phyloP scores from a whole-genome alignment of 2,113 vertebrate species.

The Saiga tatarica region DNA sequence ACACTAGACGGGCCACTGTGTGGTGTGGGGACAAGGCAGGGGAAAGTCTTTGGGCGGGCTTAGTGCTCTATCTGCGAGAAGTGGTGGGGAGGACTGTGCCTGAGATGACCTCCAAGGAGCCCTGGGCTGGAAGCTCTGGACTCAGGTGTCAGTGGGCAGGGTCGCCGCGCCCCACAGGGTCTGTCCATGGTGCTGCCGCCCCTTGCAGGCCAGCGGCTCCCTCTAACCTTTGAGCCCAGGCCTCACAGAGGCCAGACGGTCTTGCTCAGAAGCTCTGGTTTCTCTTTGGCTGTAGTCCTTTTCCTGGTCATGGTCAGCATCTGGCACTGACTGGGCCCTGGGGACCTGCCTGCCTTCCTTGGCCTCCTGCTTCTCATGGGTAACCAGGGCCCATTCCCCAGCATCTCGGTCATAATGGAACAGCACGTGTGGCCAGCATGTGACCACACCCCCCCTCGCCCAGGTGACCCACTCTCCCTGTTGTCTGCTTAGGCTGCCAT shows the following conservation, averaged over 20 bases:
- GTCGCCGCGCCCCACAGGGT: accelerated
- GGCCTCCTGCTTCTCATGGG: neutral
- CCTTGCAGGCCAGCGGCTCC: neutral
- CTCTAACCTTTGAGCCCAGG: neutral
- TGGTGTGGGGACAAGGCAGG: neutral
- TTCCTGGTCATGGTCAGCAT: neutral
- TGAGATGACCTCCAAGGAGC: neutral
- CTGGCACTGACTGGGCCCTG: neutral
- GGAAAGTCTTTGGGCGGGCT: neutral
- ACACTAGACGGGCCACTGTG: neutral
- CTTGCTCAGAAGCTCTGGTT: neutral
- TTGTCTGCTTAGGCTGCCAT: neutral
- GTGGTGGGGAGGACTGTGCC: neutral
- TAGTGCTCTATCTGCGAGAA: neutral
- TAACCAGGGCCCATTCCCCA: neutral
- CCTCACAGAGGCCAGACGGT: neutral
- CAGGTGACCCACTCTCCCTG: neutral
- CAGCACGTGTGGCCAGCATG: neutral
- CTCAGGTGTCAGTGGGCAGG: neutral
- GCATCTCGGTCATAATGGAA: neutral
- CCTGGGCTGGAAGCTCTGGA: neutral
- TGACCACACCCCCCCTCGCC: neutral
- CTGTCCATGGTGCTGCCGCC: neutral
- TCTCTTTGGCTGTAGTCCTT: neutral
- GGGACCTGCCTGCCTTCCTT: neutral